Evolutionary conservation across 2,888 invertebrate genomes (phyloP).

Genomic region (Agonopterix arenella): DNA sequence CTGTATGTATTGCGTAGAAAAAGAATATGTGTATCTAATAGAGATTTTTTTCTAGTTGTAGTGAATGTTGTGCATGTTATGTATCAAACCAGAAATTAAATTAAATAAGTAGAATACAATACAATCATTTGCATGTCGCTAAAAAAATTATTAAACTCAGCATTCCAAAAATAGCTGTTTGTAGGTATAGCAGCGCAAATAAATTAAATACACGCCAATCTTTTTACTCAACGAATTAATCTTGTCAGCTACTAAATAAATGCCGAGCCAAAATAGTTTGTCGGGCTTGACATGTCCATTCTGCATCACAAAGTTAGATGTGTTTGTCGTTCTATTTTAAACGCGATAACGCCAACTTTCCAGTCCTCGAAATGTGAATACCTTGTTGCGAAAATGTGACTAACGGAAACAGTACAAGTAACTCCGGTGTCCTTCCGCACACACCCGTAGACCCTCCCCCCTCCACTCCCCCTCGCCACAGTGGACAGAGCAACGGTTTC

Average conservation of each 20-base stretch:
- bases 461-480: conserved; percentile 2
- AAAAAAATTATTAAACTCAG: too few species aligned
- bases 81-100: too few species aligned
- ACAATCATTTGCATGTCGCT: too few species aligned
- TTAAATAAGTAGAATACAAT: too few species aligned
- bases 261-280: conserved; percentile 28
- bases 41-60: too few species aligned
- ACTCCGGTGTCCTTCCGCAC: conserved; percentile 59
- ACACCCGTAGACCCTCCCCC: conserved; percentile 25
- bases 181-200: too few species aligned
- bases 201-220: too few species aligned
- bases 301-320: conserved; percentile 74
- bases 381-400: conserved; percentile 76
- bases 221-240: background rate
- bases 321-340: conserved; percentile 73
- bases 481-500: conserved; percentile 24
- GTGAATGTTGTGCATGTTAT: too few species aligned
- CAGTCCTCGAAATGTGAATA: conserved; percentile 76
- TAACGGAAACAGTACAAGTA: conserved; percentile 74
- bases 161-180: too few species aligned
- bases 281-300: conserved; percentile 55
- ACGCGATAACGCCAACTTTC: conserved; percentile 74
- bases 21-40: too few species aligned
- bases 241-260: conserved; percentile 22
- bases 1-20: too few species aligned